phyloP scores from a whole-genome alignment of 2,113 vertebrate genomes.

The Vombatus ursinus region DNA sequence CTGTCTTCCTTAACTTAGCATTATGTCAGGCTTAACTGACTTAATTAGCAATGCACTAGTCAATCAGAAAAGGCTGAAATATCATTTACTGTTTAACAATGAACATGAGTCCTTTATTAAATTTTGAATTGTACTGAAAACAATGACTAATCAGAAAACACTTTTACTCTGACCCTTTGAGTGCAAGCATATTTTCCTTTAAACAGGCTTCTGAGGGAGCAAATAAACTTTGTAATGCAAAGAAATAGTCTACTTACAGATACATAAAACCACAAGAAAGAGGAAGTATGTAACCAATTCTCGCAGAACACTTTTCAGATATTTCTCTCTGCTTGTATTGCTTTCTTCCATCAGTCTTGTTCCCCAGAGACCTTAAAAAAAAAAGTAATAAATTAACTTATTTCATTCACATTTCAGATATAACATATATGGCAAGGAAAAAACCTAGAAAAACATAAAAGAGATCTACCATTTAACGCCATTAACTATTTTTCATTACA shows the following conservation, averaged over 20 bases:
- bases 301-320: slow-evolving; percentile 92
- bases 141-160: neutral
- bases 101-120: neutral
- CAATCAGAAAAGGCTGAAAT: neutral
- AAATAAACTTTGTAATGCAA: neutral
- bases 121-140: slow-evolving; percentile 18
- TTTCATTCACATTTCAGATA: neutral
- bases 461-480: neutral
- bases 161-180: neutral
- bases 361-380: slow-evolving; percentile 94
- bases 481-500: neutral
- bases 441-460: neutral
- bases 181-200: neutral
- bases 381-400: neutral
- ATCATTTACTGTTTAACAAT: neutral
- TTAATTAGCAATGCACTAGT: neutral
- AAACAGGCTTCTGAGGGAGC: neutral
- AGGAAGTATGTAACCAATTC: slow-evolving; percentile 92
- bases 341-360: slow-evolving; percentile 95
- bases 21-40: neutral
- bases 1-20: neutral
- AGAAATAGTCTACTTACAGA: slow-evolving; percentile 88
- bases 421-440: neutral
- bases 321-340: slow-evolving; percentile 91
- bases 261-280: slow-evolving; percentile 93